phyloP scores from a whole-genome alignment of 2,888 invertebrate species.

The Andrena fulva region DNA sequence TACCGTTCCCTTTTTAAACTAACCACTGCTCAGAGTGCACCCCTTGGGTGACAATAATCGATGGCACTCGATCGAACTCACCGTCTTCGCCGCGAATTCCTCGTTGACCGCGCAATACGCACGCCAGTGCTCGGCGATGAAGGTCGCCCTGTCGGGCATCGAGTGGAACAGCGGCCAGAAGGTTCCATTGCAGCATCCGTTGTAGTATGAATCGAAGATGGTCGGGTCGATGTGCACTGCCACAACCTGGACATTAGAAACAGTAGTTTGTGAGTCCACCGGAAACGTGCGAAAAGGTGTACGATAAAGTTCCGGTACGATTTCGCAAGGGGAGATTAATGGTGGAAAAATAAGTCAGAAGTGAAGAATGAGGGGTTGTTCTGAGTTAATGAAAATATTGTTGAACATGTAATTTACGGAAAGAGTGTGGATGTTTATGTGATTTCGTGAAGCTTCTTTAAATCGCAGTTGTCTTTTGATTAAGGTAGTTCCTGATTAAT shows the following conservation, averaged over 20 bases:
- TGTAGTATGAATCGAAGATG: slow-evolving; percentile 94
- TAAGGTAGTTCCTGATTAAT: too few relatives aligned
- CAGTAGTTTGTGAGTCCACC: not conserved
- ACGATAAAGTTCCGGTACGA: not conserved
- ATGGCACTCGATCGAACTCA: slow-evolving; percentile 80
- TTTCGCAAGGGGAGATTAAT: not conserved
- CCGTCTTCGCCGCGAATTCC: slow-evolving; percentile 92
- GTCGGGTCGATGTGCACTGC: slow-evolving; percentile 91
- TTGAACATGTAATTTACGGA: too few relatives aligned
- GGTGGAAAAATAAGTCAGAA: too few relatives aligned
- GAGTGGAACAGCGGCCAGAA: slow-evolving; percentile 97
- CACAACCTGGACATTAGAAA: slow-evolving; percentile 88
- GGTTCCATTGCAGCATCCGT: slow-evolving; percentile 96
- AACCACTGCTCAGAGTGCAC: too few relatives aligned
- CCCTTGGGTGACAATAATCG: not conserved
- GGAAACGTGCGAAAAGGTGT: not conserved
- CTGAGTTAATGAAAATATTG: too few relatives aligned
- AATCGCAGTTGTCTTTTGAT: not conserved
- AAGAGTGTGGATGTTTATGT: not conserved
- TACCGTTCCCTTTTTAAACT: too few relatives aligned
- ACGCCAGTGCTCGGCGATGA: slow-evolving; percentile 93
- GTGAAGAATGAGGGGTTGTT: too few relatives aligned
- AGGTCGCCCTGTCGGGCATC: slow-evolving; percentile 95
- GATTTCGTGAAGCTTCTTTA: not conserved
- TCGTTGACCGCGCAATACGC: slow-evolving; percentile 93